Conservation (phyloP, 2,888 invertebrate species). For the Tachina lurida region DNA sequence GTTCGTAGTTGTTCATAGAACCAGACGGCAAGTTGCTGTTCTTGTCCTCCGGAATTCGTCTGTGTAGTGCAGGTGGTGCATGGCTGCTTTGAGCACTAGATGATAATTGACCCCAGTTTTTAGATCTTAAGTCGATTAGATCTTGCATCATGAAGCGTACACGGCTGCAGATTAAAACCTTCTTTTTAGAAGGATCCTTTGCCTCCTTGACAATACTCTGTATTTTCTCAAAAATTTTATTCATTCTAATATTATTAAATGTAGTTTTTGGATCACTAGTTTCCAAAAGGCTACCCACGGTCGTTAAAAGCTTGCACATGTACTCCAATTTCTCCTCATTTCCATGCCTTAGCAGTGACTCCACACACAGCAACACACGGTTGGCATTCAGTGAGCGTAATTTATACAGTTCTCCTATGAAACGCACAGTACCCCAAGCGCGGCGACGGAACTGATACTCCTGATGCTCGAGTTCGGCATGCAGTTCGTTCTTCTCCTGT, state of each 20-base stretch:
- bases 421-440: conserved; percentile 81
- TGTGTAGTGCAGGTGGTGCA: background rate
- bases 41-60: conserved; percentile 29
- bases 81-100: conserved; percentile 26
- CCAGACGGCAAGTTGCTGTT: conserved; percentile 40
- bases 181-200: conserved; percentile 16
- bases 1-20: conserved; percentile 42
- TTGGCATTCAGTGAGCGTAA: conserved; percentile 77
- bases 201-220: conserved; percentile 76
- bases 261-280: conserved; percentile 65
- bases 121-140: conserved; percentile 78
- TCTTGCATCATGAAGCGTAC: conserved; percentile 82
- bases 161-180: conserved; percentile 78
- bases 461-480: conserved; percentile 80
- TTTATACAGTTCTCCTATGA: conserved; percentile 81
- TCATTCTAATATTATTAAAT: conserved; percentile 75
- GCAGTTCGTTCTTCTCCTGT: conserved; percentile 77
- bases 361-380: conserved; percentile 78
- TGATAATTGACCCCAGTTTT: conserved; percentile 78
- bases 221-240: conserved; percentile 78
- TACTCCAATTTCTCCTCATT: conserved; percentile 81
- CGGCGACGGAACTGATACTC: conserved; percentile 81
- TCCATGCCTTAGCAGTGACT: conserved; percentile 78
- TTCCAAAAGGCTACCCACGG: conserved; percentile 79
- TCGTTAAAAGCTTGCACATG: conserved; percentile 80